A percentile compares a stretch with the other conserved stretches of the same genome.
Evolutionary conservation across 2,888 invertebrate species (phyloP).

Genomic region (Neoaliturus tenellus): DNA sequence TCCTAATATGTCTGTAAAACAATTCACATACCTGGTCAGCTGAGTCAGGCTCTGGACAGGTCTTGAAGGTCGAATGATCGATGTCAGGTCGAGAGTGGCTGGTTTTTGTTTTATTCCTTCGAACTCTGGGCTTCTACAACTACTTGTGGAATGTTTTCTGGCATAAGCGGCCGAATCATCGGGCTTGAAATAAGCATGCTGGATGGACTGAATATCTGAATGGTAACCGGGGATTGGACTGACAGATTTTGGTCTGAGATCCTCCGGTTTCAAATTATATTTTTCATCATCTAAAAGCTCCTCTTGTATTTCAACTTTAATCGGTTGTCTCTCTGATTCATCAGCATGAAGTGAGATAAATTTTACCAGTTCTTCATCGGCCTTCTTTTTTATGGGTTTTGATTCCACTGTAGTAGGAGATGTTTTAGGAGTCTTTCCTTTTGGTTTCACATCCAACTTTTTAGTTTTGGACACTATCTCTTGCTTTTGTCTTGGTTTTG

Average conservation of each 20-base stretch:
- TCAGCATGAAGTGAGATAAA: conserved; percentile 65
- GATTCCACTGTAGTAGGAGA: conserved; percentile 29
- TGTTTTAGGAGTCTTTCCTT: conserved; percentile 29
- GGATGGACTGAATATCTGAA: conserved; percentile 38
- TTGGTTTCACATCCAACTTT: conserved; percentile 24
- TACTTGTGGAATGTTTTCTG: conserved; percentile 47
- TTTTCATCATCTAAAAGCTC: conserved; percentile 27
- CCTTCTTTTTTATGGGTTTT: conserved; percentile 51
- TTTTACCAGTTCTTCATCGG: conserved; percentile 62
- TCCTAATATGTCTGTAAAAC: too few relatives aligned
- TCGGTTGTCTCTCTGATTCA: conserved; percentile 54
- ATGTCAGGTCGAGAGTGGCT: conserved; percentile 76
- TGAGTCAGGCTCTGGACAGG: conserved; percentile 61
- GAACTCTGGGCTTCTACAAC: conserved; percentile 54
- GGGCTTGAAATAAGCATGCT: conserved; percentile 21
- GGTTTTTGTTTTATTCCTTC: conserved; percentile 73
- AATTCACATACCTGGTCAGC: conserved; percentile 56
- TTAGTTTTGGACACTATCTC: neutral
- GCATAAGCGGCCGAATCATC: conserved; percentile 43
- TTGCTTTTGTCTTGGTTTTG: conserved; percentile 8
- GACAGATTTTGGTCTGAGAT: conserved; percentile 14
- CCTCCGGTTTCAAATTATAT: conserved; percentile 41
- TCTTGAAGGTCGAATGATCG: conserved; percentile 45
- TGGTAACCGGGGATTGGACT: conserved; percentile 8
- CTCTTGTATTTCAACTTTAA: conserved; percentile 13